Evolutionary conservation across 2,113 vertebrate species (phyloP), one percentile per base, ranked within the genome.

Genomic region (Baryphthengus martii): DNA sequence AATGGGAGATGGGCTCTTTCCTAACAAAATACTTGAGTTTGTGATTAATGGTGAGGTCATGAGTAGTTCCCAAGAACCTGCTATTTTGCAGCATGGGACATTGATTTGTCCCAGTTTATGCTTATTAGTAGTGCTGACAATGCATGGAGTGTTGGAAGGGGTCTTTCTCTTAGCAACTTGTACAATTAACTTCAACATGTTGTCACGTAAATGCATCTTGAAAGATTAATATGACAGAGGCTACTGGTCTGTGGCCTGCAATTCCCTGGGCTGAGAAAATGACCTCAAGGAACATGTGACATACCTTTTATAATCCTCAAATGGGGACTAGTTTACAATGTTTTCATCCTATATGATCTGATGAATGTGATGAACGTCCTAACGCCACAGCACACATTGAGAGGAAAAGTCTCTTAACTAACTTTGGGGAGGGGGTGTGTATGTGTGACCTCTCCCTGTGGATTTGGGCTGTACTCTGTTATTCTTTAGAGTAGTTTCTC

Each of bases 171-270:
- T 49, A n/a, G n/a, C n/a, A n/a, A n/a, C n/a, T n/a, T n/a, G 82
- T 76, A 72, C 44, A 63, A 73, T 50, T n/a, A n/a, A n/a, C n/a
- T n/a, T 33, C 8, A 24, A 55, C 3, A 3, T 37, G 29, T 55
- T 44, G 28, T 59, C 61, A 28, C 0, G 0, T 23, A 59, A 39
- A 4, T 42, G 10, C 1, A 1, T 79, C 45, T 45, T 68, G 55
- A 80, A 70, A 83, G 78, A 10, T 62, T 33, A 45, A 40, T 12
- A 28, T 35, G 67, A 37, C 3, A 25, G 53, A 55, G 37, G 23
- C 23, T 73, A 4, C 59, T 29, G 71, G 18, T 55, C 35, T 65
- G 16, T 47, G 67, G 49, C 40, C n/a, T 40, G 47, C 9, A 74
- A n/a, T 84, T 77, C 45, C 39, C 55, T 66, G 33, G 52, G 17